Conservation (phyloP, 2,797 vertebrate species). For the Jordanella pulchra region DNA sequence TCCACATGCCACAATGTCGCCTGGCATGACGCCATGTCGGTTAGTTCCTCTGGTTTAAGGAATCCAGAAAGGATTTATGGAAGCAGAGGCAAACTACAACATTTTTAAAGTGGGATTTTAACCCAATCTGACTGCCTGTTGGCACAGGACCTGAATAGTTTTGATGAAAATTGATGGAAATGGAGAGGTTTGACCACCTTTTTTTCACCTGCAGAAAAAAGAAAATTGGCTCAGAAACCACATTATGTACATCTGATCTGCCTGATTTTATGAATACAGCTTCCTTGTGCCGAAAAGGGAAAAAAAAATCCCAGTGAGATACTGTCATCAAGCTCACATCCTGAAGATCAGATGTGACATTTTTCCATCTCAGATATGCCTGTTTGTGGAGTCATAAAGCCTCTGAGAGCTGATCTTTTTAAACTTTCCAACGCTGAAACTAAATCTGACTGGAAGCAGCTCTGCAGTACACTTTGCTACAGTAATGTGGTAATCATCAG, state of each 20-base stretch:
- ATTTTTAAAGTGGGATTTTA: conserved; percentile 36
- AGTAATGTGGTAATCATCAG: conserved; percentile 64
- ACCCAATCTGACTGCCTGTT: conserved; percentile 37
- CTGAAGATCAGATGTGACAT: conserved; percentile 45
- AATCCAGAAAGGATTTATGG: conserved; percentile 50
- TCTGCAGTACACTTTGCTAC: conserved; percentile 4
- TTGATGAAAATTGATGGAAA: conserved; percentile 33
- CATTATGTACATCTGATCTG: conserved; percentile 5
- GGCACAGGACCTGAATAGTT: conserved; percentile 32
- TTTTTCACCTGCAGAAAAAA: conserved; percentile 28
- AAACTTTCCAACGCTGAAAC: conserved; percentile 61
- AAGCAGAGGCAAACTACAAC: conserved; percentile 29
- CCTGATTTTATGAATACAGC: conserved; percentile 22
- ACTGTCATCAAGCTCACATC: conserved; percentile 12
- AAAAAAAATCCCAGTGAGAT: conserved; percentile 25
- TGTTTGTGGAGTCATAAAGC: conserved; percentile 35
- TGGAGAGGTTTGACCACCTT: conserved; percentile 15
- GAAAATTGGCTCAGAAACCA: conserved; percentile 19
- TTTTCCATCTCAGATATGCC: conserved; percentile 46
- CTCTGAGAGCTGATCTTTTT: conserved; percentile 47
- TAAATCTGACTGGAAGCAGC: conserved; percentile 42
- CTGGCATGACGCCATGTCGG: conserved; percentile 43
- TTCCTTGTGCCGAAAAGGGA: conserved; percentile 12
- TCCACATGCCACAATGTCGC: conserved; percentile 42
- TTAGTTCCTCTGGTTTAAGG: conserved; percentile 30